phyloP scores from a whole-genome alignment of 2,113 vertebrate genomes.

The Nanorana parkeri region DNA sequence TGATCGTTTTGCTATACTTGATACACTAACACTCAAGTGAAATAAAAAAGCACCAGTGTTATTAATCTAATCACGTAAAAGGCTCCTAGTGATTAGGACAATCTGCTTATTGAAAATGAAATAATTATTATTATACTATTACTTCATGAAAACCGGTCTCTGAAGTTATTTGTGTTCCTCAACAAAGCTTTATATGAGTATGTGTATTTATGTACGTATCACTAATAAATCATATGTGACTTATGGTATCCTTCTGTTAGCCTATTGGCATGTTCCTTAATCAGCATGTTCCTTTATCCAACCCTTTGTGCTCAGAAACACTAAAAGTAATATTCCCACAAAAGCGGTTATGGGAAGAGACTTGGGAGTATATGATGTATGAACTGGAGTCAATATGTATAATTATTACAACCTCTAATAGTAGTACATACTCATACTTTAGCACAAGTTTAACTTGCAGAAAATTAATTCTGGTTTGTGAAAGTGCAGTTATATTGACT shows the following conservation, averaged over 20 bases:
- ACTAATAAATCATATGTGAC: neutral
- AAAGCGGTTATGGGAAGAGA: slow-evolving; percentile 5
- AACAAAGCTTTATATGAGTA: too few relatives aligned
- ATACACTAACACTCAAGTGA: too few relatives aligned
- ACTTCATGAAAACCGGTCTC: too few relatives aligned
- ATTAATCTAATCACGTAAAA: too few relatives aligned
- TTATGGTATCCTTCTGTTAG: too few relatives aligned
- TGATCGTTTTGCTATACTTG: too few relatives aligned
- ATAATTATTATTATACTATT: too few relatives aligned
- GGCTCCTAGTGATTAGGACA: too few relatives aligned
- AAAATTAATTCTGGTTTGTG: neutral
- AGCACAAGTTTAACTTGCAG: neutral
- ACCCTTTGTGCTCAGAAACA: slow-evolving; percentile 17
- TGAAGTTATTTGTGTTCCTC: too few relatives aligned
- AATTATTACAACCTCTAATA: slow-evolving; percentile 44
- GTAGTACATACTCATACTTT: neutral
- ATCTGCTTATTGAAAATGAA: too few relatives aligned
- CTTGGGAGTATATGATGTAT: slow-evolving; percentile 31
- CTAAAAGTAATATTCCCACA: neutral
- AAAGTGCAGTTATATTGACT: neutral
- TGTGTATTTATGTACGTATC: neutral
- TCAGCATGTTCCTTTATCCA: too few relatives aligned
- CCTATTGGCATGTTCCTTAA: slow-evolving; percentile 1
- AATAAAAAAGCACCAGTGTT: too few relatives aligned
- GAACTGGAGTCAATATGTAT: slow-evolving; percentile 24